These are phyloP conservation scores for Ecliptopera silaceata DNA, from an alignment of 2,888 invertebrate genomes.

Conservation along the genomic window DNA sequence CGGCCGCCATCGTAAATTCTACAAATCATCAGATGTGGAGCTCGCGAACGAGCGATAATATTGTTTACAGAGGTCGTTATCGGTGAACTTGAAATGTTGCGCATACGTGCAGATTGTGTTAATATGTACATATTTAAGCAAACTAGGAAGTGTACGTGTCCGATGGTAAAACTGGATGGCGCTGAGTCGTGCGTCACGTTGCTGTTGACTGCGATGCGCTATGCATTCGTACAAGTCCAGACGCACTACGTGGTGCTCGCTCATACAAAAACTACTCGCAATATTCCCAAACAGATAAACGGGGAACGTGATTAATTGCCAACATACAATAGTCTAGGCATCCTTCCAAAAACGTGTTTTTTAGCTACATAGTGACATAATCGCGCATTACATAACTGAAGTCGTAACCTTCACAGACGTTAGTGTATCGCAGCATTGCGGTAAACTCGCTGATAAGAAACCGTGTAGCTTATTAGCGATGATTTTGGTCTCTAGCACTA, in stretches of 20 bases:
- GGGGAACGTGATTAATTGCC: slow-evolving; percentile 35
- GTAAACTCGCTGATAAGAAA: slow-evolving; percentile 29
- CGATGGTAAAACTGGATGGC: slow-evolving; percentile 44
- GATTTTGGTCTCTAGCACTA: slow-evolving; percentile 24
- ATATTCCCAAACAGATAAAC: slow-evolving; percentile 14
- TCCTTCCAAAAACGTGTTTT: slow-evolving; percentile 29
- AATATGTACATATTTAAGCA: slow-evolving; percentile 58
- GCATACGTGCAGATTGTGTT: slow-evolving; percentile 61
- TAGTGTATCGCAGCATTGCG: slow-evolving; percentile 36
- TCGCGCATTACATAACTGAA: slow-evolving; percentile 32
- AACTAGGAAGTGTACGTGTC: slow-evolving; percentile 65
- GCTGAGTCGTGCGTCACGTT: slow-evolving; percentile 53
- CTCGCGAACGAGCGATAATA: slow-evolving; percentile 56
- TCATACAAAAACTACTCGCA: slow-evolving; percentile 34
- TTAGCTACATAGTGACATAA: slow-evolving; percentile 30
- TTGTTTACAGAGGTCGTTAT: slow-evolving; percentile 63
- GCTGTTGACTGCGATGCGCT: slow-evolving; percentile 38
- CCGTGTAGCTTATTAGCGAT: slow-evolving; percentile 16
- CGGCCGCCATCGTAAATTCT: slow-evolving; percentile 43
- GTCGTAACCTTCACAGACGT: slow-evolving; percentile 33
- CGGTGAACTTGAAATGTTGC: slow-evolving; percentile 71
- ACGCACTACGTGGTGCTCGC: slow-evolving; percentile 42
- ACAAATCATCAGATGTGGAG: slow-evolving; percentile 47
- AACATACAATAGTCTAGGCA: slow-evolving; percentile 18
- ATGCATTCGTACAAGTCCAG: slow-evolving; percentile 29